These are phyloP conservation scores for Amphiura filiformis DNA, from an alignment of 35 echinoderm and acorn worm genomes.

Conservation along the genomic window DNA sequence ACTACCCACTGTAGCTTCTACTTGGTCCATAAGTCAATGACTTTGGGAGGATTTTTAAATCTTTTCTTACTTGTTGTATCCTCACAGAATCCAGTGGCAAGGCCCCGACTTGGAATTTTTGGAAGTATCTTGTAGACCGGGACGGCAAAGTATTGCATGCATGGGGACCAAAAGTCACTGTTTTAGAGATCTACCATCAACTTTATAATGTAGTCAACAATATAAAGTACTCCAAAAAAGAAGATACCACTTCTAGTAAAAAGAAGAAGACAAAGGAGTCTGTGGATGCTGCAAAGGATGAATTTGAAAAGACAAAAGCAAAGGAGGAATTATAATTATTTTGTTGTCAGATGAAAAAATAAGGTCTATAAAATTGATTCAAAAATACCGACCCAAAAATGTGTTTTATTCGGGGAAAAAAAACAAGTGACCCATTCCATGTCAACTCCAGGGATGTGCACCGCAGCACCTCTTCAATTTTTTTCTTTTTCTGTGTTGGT, in stretches of 20 bases:
- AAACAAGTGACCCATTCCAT: too few relatives aligned
- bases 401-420: too few relatives aligned
- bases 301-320: neutral
- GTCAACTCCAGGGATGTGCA: too few relatives aligned
- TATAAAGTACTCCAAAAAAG: too few relatives aligned
- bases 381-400: too few relatives aligned
- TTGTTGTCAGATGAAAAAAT: too few relatives aligned
- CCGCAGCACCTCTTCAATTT: too few relatives aligned
- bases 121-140: conserved; percentile 79
- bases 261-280: too few relatives aligned
- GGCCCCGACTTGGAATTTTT: conserved; percentile 86
- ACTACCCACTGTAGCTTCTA: neutral
- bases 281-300: neutral
- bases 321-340: too few relatives aligned
- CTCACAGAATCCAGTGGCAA: conserved; percentile 5
- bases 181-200: conserved; percentile 43
- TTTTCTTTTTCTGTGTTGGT: too few relatives aligned
- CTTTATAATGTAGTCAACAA: neutral
- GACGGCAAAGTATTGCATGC: conserved; percentile 61
- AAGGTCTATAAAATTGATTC: too few relatives aligned
- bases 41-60: neutral
- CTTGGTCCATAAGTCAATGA: neutral
- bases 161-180: conserved; percentile 56
- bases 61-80: conserved; percentile 16
- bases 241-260: too few relatives aligned